Evolutionary conservation across 2,888 invertebrate genomes (phyloP).

Genomic region (Ormia ochracea): DNA sequence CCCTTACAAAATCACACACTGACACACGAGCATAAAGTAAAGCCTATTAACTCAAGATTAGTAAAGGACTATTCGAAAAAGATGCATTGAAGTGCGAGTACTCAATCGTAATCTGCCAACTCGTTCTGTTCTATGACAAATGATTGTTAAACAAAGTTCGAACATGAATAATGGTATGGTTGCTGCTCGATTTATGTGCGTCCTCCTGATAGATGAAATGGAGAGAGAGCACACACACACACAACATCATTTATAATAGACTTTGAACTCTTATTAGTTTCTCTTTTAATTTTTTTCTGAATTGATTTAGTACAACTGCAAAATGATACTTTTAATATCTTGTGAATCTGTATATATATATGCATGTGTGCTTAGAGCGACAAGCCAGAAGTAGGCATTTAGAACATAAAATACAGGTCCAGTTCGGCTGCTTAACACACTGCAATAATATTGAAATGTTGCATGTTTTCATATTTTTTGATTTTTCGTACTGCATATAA

Average conservation of each 20-base stretch:
- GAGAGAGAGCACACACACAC: not conserved
- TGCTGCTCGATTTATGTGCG: not conserved
- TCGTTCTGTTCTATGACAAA: slow-evolving; percentile 56
- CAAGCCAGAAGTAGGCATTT: no score
- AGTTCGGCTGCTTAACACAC: no score
- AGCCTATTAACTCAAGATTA: slow-evolving; percentile 57
- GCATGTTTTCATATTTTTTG: no score
- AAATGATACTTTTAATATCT: slow-evolving; percentile 45
- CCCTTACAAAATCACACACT: not conserved
- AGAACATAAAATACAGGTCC: no score
- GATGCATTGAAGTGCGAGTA: slow-evolving; percentile 31
- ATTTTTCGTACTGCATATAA: no score
- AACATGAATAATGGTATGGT: not conserved
- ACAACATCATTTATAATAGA: not conserved
- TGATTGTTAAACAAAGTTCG: slow-evolving; percentile 50
- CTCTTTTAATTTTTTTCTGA: slow-evolving; percentile 2
- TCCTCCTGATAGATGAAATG: not conserved
- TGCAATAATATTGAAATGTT: no score
- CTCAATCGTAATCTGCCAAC: slow-evolving; percentile 38
- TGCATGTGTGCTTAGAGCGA: not conserved
- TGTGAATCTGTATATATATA: not conserved
- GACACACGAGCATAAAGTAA: no score
- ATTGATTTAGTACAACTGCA: slow-evolving; percentile 59
- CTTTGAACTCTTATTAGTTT: slow-evolving; percentile 33
- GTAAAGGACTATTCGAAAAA: slow-evolving; percentile 36